phyloP scores from a whole-genome alignment of 2,888 invertebrate genomes.

The Apantesis nais region DNA sequence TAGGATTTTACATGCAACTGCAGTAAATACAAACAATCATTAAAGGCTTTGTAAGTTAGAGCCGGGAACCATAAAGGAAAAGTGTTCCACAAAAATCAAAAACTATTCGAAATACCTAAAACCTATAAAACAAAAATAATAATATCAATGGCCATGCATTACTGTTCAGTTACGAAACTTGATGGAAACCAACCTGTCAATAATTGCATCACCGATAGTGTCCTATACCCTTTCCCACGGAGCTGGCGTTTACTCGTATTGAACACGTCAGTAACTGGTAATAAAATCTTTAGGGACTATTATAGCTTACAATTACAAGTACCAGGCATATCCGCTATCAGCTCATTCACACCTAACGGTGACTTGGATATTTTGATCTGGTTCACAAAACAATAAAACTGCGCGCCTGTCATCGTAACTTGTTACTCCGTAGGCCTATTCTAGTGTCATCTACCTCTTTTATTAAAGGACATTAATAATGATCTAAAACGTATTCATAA shows the following conservation, averaged over 20 bases:
- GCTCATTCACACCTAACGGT: constrained; percentile 78
- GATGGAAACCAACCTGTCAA: neutral
- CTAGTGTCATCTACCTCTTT: constrained; percentile 57
- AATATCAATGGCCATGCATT: neutral
- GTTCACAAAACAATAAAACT: constrained; percentile 80
- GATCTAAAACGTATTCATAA: constrained; percentile 32
- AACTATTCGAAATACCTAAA: neutral
- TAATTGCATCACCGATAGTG: neutral
- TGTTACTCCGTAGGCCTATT: constrained; percentile 62
- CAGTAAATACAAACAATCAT: neutral
- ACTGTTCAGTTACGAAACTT: neutral
- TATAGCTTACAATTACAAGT: constrained; percentile 40
- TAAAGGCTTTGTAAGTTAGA: neutral
- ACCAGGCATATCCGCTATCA: constrained; percentile 70
- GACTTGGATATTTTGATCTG: constrained; percentile 74
- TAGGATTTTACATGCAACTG: neutral
- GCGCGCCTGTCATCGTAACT: constrained; percentile 64
- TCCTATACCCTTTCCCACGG: neutral
- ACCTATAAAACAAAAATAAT: neutral
- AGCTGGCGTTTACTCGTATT: neutral
- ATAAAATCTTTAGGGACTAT: constrained; percentile 49
- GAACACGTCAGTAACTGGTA: neutral
- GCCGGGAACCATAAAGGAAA: neutral
- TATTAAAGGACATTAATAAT: constrained; percentile 39
- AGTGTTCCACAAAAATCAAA: neutral